Evolutionary conservation across 2,888 invertebrate genomes (phyloP), one percentile per base, ranked within the genome.

Genomic region (Alloplasta piceator): DNA sequence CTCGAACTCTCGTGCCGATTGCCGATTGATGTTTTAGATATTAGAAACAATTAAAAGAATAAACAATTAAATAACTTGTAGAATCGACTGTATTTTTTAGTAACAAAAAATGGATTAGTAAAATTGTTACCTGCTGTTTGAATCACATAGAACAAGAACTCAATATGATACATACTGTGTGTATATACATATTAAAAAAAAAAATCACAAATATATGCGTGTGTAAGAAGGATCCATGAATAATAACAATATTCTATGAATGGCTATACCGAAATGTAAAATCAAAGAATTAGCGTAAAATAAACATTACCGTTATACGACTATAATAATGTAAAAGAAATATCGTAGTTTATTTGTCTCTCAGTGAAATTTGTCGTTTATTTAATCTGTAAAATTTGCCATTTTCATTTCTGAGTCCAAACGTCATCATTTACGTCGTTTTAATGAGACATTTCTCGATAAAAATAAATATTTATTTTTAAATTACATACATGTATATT

Each of bases 231-330:
- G 86, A 89, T 86, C 86, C 86, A 86, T 85, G 83, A 85, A 85
- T 86, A 84, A 84, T 87, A 89, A 86, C 86, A 86, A 89, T 87
- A 89, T 88, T 88, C 88, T 91, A 89, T 91, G 89, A 90, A 90
- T 91, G 91, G 88, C 89, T 92, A 90, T 90, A 91, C 85, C 86
- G 85, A 87, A 90, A 87, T 91, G 91, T 91, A 90, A 91, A 89
- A 90, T 90, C 88, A 90, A 91, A 90, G 85, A 87, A 83, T 86
- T 88, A 90, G 89, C 85, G 84, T 88, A 86, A 87, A 91, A 87
- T 89, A 89, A 89, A 90, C 85, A 86, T 88, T 86, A 89, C 87
- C 87, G 90, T 89, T 87, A 86, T 77, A 82, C 84, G 74, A 84
- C 64, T 64, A 74, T 70, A 38, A 74, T 70, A 78, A 78, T 71